A percentile compares a stretch with the other conserved stretches of the same genome.
Conservation (phyloP, 1,140 invertebrate genomes). For the Pseudomyrmex sp. region DNA sequence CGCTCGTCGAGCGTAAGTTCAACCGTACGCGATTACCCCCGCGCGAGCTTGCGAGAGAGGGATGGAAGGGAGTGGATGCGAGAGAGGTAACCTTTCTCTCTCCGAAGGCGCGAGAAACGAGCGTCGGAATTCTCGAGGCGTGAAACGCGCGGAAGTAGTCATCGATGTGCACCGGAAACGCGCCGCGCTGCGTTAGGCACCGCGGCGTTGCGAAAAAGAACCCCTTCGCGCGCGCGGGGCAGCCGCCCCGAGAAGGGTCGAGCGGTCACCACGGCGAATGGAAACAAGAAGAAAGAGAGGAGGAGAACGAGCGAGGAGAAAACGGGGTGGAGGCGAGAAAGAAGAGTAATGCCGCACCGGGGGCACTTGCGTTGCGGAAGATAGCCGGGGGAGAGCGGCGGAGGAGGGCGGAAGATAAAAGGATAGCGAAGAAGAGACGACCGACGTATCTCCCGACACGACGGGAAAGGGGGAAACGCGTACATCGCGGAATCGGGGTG, state of each 20-base stretch:
- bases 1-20: slow-evolving; percentile 30
- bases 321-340: background rate
- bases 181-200: slow-evolving; percentile 14
- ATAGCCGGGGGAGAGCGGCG: slow-evolving; percentile 48
- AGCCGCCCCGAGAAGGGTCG: slow-evolving; percentile 1
- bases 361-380: slow-evolving; percentile 15
- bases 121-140: slow-evolving; percentile 54
- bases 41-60: background rate
- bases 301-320: slow-evolving; percentile 5
- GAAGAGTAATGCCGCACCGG: background rate
- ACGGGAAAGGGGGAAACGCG: slow-evolving; percentile 57
- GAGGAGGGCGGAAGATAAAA: slow-evolving; percentile 69
- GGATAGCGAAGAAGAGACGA: slow-evolving; percentile 69
- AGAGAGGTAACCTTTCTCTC: background rate
- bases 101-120: background rate
- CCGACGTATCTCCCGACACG: slow-evolving; percentile 37
- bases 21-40: slow-evolving; percentile 38
- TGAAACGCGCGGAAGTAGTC: slow-evolving; percentile 68
- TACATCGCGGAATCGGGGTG: slow-evolving; percentile 57
- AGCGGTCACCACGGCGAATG: slow-evolving; percentile 31
- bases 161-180: slow-evolving; percentile 71
- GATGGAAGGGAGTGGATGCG: background rate
- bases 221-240: background rate
- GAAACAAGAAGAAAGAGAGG: no score
- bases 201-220: slow-evolving; percentile 52